Evolutionary conservation across 2,797 vertebrate species (phyloP).

Genomic region (Mormyrops attenuatus): DNA sequence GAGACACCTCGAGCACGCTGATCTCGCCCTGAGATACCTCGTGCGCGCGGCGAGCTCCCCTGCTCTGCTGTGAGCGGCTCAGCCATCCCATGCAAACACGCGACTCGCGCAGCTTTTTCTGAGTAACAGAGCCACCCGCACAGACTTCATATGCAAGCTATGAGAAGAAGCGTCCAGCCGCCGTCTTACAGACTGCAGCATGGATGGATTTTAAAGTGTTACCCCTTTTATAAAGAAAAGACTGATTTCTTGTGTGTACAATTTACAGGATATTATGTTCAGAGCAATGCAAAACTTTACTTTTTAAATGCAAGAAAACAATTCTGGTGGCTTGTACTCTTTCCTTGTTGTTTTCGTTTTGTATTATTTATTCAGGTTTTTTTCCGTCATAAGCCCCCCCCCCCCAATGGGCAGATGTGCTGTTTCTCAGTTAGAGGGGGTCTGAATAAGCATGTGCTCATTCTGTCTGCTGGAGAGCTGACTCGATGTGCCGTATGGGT

Average conservation of each 20-base stretch:
- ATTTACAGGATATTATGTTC: constrained; percentile 33
- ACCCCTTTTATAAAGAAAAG: constrained; percentile 23
- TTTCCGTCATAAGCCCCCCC: neutral
- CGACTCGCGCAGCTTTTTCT: neutral
- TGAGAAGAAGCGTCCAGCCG: neutral
- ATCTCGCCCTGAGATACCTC: no score
- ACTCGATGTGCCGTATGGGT: neutral
- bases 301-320: constrained; percentile 16
- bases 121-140: constrained; percentile 33
- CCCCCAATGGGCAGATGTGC: neutral
- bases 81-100: neutral
- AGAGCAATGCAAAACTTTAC: neutral
- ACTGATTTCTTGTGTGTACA: constrained; percentile 41
- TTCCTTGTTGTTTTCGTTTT: neutral
- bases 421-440: neutral
- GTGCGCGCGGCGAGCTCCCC: neutral
- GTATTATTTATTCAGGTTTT: neutral
- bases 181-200: neutral
- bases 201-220: constrained; percentile 17
- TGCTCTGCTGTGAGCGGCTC: constrained; percentile 21
- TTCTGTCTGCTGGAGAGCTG: neutral
- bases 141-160: constrained; percentile 44
- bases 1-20: no score
- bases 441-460: neutral
- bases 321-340: neutral